phyloP scores from a whole-genome alignment of 2,113 vertebrate species.

The Fulmarus glacialis region DNA sequence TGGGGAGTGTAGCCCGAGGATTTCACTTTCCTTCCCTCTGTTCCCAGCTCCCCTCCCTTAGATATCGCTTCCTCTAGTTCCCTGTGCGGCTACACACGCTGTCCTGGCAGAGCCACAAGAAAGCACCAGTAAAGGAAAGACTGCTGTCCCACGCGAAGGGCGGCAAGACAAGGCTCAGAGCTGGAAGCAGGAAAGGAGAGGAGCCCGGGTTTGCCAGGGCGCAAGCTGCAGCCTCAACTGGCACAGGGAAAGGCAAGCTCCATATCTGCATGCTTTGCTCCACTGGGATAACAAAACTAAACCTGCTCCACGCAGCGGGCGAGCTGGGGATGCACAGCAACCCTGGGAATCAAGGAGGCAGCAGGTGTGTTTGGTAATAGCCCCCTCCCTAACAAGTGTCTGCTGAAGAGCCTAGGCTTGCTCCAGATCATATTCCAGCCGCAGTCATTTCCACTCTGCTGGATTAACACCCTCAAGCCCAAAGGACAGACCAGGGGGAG shows the following conservation, averaged over 20 bases:
- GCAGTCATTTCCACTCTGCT: neutral
- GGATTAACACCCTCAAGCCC: neutral
- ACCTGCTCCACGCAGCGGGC: accelerated
- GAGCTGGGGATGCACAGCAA: neutral
- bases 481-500: neutral
- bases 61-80: neutral
- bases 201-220: neutral
- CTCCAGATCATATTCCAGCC: neutral
- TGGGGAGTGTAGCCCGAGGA: neutral
- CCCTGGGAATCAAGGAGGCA: neutral
- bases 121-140: neutral
- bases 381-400: neutral
- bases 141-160: neutral
- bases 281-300: neutral
- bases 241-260: neutral
- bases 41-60: neutral
- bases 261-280: neutral
- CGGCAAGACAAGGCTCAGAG: neutral
- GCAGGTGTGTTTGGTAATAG: neutral
- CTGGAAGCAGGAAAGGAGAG: neutral
- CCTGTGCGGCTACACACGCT: neutral
- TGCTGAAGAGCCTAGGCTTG: neutral
- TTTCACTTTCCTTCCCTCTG: neutral
- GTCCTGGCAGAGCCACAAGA: neutral
- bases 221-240: neutral